Evolutionary conservation across 2,888 invertebrate species (phyloP).

Genomic region (Acanthococcus lagerstroemiae): DNA sequence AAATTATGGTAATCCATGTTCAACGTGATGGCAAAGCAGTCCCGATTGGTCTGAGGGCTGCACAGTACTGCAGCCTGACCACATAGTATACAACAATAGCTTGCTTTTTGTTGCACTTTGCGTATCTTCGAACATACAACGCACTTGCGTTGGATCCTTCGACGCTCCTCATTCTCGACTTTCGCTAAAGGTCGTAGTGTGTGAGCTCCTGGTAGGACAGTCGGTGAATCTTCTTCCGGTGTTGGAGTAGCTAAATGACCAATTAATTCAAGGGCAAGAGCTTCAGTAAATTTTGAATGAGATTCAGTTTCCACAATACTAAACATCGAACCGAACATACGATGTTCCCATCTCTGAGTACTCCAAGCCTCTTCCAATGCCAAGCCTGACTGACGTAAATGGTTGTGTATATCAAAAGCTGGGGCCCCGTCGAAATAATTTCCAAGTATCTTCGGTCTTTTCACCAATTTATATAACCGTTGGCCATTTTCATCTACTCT

Average conservation of each 20-base stretch:
- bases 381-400: background rate
- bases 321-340: background rate
- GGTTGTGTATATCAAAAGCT: background rate
- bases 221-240: background rate
- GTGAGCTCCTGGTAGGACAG: background rate
- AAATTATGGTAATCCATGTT: background rate
- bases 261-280: background rate
- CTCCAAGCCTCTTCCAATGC: background rate
- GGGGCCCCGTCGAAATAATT: background rate
- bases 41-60: background rate
- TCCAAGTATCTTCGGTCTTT: background rate
- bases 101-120: background rate
- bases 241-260: background rate
- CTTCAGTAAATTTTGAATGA: background rate
- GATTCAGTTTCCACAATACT: background rate
- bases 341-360: background rate
- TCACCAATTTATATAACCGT: background rate
- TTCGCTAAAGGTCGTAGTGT: background rate
- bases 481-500: background rate
- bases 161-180: background rate
- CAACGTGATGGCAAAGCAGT: background rate
- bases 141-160: background rate
- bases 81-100: background rate
- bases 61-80: background rate
- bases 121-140: background rate